Evolutionary conservation across 92 coral and sea anemone species (phyloP).

Genomic region (Isaurus tuberculatus): DNA sequence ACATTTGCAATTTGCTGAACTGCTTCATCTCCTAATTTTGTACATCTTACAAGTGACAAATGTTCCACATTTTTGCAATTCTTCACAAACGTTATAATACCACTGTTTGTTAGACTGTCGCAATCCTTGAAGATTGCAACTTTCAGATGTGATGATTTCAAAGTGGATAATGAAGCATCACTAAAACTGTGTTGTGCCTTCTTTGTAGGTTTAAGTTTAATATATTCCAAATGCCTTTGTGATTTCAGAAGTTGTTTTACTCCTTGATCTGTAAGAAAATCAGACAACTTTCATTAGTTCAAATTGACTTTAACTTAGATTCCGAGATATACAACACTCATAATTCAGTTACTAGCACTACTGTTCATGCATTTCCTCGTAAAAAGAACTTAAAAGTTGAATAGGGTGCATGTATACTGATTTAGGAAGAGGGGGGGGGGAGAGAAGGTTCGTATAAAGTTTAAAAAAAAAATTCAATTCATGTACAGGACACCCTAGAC

Average conservation of each 20-base stretch:
- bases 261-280: conserved; percentile 69
- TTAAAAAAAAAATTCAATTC: too few relatives aligned
- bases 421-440: too few relatives aligned
- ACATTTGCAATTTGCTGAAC: conserved; percentile 59
- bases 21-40: conserved; percentile 60
- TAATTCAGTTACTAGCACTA: too few relatives aligned
- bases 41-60: conserved; percentile 69
- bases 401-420: too few relatives aligned
- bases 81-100: conserved; percentile 64
- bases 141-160: conserved; percentile 60
- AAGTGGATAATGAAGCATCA: conserved; percentile 60
- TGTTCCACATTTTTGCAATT: conserved; percentile 79
- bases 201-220: conserved; percentile 55
- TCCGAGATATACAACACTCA: too few relatives aligned
- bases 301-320: too few relatives aligned
- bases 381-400: too few relatives aligned
- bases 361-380: too few relatives aligned
- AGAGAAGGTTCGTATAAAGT: too few relatives aligned
- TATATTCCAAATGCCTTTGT: conserved; percentile 62
- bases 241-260: conserved; percentile 65
- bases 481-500: too few relatives aligned
- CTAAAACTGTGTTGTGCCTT: conserved; percentile 46
- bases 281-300: too few relatives aligned
- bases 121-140: conserved; percentile 64
- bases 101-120: conserved; percentile 63